Evolutionary conservation across 2,888 invertebrate species (phyloP).

Genomic region (Drosophila subquinaria): DNA sequence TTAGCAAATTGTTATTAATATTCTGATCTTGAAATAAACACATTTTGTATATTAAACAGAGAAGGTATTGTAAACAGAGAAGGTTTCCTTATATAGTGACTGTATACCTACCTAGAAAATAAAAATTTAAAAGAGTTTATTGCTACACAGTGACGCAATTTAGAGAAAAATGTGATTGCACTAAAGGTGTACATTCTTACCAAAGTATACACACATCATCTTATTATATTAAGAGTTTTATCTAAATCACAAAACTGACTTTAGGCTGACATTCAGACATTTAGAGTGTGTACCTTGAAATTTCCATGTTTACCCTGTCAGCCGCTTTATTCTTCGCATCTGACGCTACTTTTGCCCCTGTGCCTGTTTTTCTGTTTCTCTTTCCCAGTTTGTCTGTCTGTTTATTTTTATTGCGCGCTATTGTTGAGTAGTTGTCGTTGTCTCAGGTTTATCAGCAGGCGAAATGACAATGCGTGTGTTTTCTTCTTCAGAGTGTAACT

Average conservation of each 20-base stretch:
- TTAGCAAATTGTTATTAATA: neutral
- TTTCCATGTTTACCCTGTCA: constrained; percentile 58
- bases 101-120: neutral
- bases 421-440: constrained; percentile 56
- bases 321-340: constrained; percentile 23
- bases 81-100: constrained; percentile 1
- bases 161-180: constrained; percentile 37
- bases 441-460: constrained; percentile 65
- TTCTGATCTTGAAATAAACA: neutral
- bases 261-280: constrained; percentile 55
- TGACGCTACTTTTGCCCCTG: constrained; percentile 1
- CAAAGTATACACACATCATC: constrained; percentile 11
- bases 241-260: constrained; percentile 69
- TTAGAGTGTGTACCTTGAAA: constrained; percentile 51
- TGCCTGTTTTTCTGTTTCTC: constrained; percentile 12
- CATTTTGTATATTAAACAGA: constrained; percentile 21
- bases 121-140: constrained; percentile 23
- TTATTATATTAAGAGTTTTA: constrained; percentile 53
- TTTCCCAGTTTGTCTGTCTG: constrained; percentile 40
- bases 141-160: constrained; percentile 49
- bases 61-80: constrained; percentile 24
- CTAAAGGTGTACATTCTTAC: constrained; percentile 8
- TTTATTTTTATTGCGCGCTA: constrained; percentile 68
- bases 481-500: constrained; percentile 10
- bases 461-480: constrained; percentile 52